Evolutionary conservation across 2,888 invertebrate genomes (phyloP).

Genomic region (Cephus nigrinus): DNA sequence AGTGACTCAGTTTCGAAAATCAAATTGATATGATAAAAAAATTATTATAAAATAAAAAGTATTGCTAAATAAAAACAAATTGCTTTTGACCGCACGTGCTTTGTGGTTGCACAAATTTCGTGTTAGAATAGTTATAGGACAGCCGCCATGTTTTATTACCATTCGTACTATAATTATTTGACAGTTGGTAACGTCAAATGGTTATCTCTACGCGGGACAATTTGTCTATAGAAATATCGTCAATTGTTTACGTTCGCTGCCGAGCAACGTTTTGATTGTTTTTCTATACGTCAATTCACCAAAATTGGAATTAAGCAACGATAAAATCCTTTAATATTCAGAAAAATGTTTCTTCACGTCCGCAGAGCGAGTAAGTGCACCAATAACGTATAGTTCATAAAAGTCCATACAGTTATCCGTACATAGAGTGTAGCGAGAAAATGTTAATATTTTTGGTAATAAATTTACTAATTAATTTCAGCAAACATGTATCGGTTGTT

Average conservation of each 20-base stretch:
- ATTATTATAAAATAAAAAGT: not conserved
- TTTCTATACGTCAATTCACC: not conserved
- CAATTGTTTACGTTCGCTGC: not conserved
- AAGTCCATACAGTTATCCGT: not conserved
- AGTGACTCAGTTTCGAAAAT: not conserved
- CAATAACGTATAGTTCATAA: not conserved
- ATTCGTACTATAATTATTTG: not conserved
- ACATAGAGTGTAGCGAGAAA: not conserved
- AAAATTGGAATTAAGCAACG: not conserved
- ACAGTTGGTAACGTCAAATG: not conserved
- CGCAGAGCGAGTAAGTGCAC: not conserved
- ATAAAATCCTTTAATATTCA: not conserved
- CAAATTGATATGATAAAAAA: not conserved
- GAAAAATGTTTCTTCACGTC: not conserved
- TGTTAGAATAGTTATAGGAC: not conserved
- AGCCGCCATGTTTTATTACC: not conserved
- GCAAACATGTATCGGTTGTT: not conserved
- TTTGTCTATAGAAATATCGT: not conserved
- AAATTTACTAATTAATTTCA: not conserved
- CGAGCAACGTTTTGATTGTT: conserved; percentile 1
- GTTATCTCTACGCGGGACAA: not conserved
- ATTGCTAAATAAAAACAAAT: not conserved
- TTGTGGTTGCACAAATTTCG: too few relatives aligned
- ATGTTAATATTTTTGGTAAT: not conserved
- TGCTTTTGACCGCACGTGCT: too few relatives aligned